Evolutionary conservation across 1,140 invertebrate species (phyloP).

Genomic region (Diabrotica virgifera): DNA sequence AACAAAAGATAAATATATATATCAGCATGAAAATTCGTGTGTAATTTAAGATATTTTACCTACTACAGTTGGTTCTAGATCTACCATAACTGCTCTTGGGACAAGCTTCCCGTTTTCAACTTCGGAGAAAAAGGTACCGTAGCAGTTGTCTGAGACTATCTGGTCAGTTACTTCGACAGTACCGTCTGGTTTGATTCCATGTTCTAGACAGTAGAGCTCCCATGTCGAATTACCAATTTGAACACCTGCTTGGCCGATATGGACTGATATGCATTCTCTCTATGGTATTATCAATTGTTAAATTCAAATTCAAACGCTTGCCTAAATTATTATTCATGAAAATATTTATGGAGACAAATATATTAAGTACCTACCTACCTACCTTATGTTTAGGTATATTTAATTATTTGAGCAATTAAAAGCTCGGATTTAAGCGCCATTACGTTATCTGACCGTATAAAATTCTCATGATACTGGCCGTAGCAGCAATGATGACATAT

Average conservation of each 20-base stretch:
- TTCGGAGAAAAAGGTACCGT: constrained; percentile 58
- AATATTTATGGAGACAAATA: too few relatives aligned
- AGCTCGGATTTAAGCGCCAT: too few relatives aligned
- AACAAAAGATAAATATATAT: not conserved
- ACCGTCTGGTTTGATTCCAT: constrained; percentile 72
- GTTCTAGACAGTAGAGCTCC: constrained; percentile 83
- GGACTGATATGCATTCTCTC: constrained; percentile 73
- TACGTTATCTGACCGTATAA: too few relatives aligned
- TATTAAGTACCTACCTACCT: too few relatives aligned
- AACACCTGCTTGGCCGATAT: constrained; percentile 82
- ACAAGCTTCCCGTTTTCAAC: constrained; percentile 70
- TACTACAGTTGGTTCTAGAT: constrained; percentile 73
- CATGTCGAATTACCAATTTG: constrained; percentile 81
- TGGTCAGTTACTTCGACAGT: constrained; percentile 50
- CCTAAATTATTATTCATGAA: too few relatives aligned
- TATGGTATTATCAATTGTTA: not conserved
- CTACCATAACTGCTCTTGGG: constrained; percentile 74
- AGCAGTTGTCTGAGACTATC: constrained; percentile 50
- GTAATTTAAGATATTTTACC: constrained; percentile 43
- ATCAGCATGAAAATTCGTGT: not conserved
- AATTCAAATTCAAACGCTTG: too few relatives aligned
- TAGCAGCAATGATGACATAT: too few relatives aligned
- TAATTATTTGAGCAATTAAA: too few relatives aligned
- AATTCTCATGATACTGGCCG: too few relatives aligned
- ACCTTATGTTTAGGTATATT: too few relatives aligned